Base-by-base conservation (phyloP, 1,140 invertebrate genomes). In the Xylocopa sonorina region DNA sequence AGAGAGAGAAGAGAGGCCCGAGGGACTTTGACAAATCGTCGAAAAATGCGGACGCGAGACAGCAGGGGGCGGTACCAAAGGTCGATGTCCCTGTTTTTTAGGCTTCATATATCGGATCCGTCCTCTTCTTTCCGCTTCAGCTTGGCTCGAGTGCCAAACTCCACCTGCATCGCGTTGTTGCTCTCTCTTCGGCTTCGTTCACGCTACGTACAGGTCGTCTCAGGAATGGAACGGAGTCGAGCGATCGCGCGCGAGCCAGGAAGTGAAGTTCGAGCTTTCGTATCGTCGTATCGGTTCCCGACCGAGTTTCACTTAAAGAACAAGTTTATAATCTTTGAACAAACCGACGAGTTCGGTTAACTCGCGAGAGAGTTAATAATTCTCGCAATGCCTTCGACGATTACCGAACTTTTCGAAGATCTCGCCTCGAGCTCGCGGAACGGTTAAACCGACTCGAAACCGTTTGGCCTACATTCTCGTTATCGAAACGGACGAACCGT, bases 1-100 rank as follows among this genome's bases (percentile, higher is more conserved):
- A 48, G 57, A 32, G 7, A 16, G 53, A 55, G 46, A n/a, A 72
- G n/a, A n/a, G n/a, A n/a, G n/a, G 62, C 73, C 67, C 41, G 78
- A 67, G 43, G 80, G 90, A 91, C 90, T 92, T 92, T 91, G 90
- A 92, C 89, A 92, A 92, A 91, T 91, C 86, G 91, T 90, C 85
- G 91, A 91, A 91, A 91, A 91, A 91, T 92, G 88, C 86, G 84
- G 58, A 76, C 75, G 58, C 78, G 76, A 62, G 68, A 78, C 58
- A 63, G 67, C 34, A 41, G 34, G 57, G 41, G 75, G 46, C 46
- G 50, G 69, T 32, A 64, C 50, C 58, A 32, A 27, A 73, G 68
- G 48, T 64, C 58, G 68, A 16, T 84, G 68, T 75, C 64, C 75
- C 66, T 82, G 32, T 58, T 72, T 78, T 73, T 73, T 7, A 24